Conservation (phyloP, 2,113 vertebrate species). For the Smithornis capensis region DNA sequence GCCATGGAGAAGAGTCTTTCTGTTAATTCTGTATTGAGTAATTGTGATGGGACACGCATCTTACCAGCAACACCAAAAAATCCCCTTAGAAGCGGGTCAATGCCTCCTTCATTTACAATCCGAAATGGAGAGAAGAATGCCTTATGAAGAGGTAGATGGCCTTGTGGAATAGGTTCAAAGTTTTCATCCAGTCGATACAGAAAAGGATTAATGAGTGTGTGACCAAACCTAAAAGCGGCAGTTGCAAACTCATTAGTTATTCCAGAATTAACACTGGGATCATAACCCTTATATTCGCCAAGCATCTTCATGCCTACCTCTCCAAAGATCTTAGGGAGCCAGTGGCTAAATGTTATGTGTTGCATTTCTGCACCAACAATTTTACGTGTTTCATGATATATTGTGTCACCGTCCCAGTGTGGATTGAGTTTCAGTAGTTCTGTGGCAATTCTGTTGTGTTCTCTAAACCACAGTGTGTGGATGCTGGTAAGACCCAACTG, state of each 20-base stretch:
- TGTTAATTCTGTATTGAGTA: slow-evolving; percentile 94
- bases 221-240: slow-evolving; percentile 95
- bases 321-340: slow-evolving; percentile 96
- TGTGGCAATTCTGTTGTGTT: slow-evolving; percentile 93
- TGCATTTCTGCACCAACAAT: slow-evolving; percentile 96
- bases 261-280: slow-evolving; percentile 90
- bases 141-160: slow-evolving; percentile 92
- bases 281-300: slow-evolving; percentile 85
- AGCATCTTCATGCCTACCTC: slow-evolving; percentile 90
- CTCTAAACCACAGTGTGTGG: slow-evolving; percentile 96
- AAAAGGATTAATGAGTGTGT: slow-evolving; percentile 95
- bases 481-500: slow-evolving; percentile 94
- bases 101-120: slow-evolving; percentile 96
- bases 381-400: slow-evolving; percentile 96
- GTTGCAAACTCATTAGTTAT: slow-evolving; percentile 94
- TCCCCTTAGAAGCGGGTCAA: slow-evolving; percentile 93
- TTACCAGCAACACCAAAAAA: slow-evolving; percentile 93
- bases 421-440: slow-evolving; percentile 91
- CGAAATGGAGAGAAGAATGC: slow-evolving; percentile 98
- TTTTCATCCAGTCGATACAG: slow-evolving; percentile 89
- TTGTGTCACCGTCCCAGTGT: slow-evolving; percentile 97
- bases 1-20: slow-evolving; percentile 97
- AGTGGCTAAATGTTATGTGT: slow-evolving; percentile 95
- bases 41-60: slow-evolving; percentile 91
- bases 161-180: slow-evolving; percentile 90